A percentile compares a stretch with the other conserved stretches of the same genome.
phyloP scores from a whole-genome alignment of 2,888 invertebrate species.

The Eremobia ochroleuca region DNA sequence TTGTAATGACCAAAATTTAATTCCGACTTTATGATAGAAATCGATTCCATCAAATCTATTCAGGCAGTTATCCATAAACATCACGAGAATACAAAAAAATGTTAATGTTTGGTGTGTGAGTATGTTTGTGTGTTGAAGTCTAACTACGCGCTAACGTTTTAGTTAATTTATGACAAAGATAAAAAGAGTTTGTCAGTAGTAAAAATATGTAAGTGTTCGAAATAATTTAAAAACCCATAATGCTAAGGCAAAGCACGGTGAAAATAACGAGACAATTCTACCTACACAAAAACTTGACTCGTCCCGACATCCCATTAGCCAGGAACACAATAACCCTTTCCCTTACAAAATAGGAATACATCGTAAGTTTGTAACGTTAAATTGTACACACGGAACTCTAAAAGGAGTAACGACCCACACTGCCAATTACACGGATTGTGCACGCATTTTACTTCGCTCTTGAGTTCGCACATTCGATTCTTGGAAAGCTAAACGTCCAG shows the following conservation, averaged over 20 bases:
- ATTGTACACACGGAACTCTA: constrained; percentile 49
- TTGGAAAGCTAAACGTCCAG: constrained; percentile 51
- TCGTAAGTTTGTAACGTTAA: constrained; percentile 21
- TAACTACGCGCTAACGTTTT: background rate
- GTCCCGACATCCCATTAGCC: background rate
- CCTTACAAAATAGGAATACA: constrained; percentile 29
- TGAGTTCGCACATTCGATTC: constrained; percentile 61
- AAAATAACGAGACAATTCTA: background rate
- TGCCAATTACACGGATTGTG: constrained; percentile 66
- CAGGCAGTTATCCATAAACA: constrained; percentile 41
- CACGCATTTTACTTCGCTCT: constrained; percentile 64
- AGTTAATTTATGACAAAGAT: background rate
- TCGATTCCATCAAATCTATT: constrained; percentile 59
- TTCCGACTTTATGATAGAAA: constrained; percentile 52
- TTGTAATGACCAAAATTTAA: constrained; percentile 42
- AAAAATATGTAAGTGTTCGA: background rate
- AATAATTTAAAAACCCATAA: background rate
- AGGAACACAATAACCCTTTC: constrained; percentile 49
- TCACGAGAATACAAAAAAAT: constrained; percentile 23
- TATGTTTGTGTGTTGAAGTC: constrained; percentile 16
- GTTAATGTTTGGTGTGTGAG: background rate
- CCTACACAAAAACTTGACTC: background rate
- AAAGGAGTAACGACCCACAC: constrained; percentile 74
- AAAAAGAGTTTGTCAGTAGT: background rate
- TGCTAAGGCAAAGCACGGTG: background rate